Evolutionary conservation across 2,888 invertebrate species (phyloP).

Genomic region (Lacanobia wlatinum): DNA sequence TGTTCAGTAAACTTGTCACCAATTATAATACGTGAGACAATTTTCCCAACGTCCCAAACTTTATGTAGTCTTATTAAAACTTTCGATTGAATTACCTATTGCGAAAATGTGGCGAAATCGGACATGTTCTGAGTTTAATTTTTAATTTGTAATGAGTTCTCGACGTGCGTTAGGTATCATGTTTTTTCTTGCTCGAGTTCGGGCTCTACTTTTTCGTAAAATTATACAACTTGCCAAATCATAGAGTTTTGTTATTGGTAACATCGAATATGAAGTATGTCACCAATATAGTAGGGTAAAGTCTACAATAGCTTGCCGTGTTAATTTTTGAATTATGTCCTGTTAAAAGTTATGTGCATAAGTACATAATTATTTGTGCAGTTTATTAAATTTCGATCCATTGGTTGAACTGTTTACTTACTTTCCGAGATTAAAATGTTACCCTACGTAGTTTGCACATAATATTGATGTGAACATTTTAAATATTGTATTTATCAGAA

Average conservation of each 20-base stretch:
- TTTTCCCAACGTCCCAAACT: not conserved
- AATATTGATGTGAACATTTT: no score
- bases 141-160: not conserved
- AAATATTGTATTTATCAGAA: no score
- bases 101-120: not conserved
- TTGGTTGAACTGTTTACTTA: no score
- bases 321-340: not conserved
- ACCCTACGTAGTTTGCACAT: no score
- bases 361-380: no score
- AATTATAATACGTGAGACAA: not conserved
- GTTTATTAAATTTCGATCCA: no score
- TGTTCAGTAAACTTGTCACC: not conserved
- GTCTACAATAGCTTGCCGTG: not conserved
- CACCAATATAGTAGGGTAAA: slow-evolving; percentile 21
- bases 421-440: no score
- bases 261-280: slow-evolving; percentile 3
- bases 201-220: not conserved
- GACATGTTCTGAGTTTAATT: not conserved
- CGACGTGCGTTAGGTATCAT: not conserved
- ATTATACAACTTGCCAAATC: not conserved
- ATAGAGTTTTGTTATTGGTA: not conserved
- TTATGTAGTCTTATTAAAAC: not conserved
- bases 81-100: not conserved
- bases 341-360: no score
- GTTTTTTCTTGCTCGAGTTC: not conserved